Percentiles rank a stretch among this genome's conserved stretches.
Conservation (phyloP, 1,140 invertebrate species). For the Hylaeus volcanicus region DNA sequence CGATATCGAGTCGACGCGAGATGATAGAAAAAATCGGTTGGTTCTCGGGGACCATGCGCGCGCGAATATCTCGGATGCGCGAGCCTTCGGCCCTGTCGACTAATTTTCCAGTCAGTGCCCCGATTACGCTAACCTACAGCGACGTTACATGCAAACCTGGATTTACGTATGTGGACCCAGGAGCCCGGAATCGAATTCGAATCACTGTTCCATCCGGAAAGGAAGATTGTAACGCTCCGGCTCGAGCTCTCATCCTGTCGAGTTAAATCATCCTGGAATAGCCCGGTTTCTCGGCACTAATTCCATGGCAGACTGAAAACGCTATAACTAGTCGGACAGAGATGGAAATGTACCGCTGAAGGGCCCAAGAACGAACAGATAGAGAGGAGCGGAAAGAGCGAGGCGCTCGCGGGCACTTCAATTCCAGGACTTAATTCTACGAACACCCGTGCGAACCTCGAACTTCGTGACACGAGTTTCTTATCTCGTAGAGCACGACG, state of each 20-base stretch:
- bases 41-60: neutral
- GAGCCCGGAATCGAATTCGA: constrained; percentile 28
- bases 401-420: too few relatives aligned
- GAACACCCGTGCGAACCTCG: neutral
- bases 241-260: constrained; percentile 1
- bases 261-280: constrained; percentile 39
- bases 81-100: constrained; percentile 33
- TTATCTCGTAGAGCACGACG: too few relatives aligned
- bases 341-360: constrained; percentile 1
- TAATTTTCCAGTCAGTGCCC: constrained; percentile 43
- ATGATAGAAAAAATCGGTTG: neutral
- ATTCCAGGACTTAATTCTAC: too few relatives aligned
- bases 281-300: constrained; percentile 45
- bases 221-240: constrained; percentile 10
- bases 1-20: neutral
- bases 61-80: constrained; percentile 11
- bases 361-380: neutral
- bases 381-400: neutral
- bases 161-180: constrained; percentile 32
- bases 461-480: constrained; percentile 10
- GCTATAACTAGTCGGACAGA: neutral
- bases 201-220: constrained; percentile 33
- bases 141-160: constrained; percentile 39
- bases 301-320: constrained; percentile 33
- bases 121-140: constrained; percentile 37